Percentiles rank a stretch among this genome's conserved stretches.
Evolutionary conservation across 2,113 vertebrate genomes (phyloP).

Genomic region (Herpetotheres cachinnans): DNA sequence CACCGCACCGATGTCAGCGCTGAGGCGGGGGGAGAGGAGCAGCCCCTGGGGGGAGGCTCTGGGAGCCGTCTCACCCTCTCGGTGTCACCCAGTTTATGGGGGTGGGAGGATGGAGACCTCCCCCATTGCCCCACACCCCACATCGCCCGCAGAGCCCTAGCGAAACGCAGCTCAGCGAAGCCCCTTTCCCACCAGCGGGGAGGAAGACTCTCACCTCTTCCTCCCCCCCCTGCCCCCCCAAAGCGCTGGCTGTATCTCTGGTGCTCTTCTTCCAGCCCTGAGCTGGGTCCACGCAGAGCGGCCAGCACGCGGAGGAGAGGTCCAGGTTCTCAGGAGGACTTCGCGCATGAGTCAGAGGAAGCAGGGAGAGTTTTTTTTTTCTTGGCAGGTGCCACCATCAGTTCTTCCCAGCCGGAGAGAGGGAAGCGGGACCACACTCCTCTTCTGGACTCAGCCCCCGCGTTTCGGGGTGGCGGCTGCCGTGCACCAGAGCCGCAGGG

Average conservation of each 20-base stretch:
- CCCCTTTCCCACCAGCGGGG: not conserved
- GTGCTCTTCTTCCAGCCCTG: not conserved
- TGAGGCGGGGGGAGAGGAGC: not conserved
- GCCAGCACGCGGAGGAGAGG: not conserved
- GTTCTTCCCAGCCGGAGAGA: not conserved
- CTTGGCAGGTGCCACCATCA: slow-evolving; percentile 38
- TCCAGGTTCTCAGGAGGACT: slow-evolving; percentile 41
- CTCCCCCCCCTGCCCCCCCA: not conserved
- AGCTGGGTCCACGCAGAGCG: not conserved
- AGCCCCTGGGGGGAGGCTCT: not conserved
- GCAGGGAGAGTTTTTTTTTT: not conserved
- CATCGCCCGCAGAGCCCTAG: accelerated
- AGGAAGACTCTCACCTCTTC: not conserved
- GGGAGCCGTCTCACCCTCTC: accelerated
- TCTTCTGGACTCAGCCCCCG: not conserved
- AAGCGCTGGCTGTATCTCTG: not conserved
- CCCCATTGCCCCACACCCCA: not conserved
- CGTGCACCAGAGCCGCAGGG: not conserved
- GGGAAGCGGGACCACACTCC: not conserved
- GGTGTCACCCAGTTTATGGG: not conserved
- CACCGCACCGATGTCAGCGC: accelerated
- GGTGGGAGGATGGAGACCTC: not conserved
- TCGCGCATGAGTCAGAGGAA: slow-evolving; percentile 10
- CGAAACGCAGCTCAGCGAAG: not conserved
- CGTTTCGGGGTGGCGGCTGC: not conserved